These are phyloP conservation scores for Strigamia maritima DNA, from an alignment of 2,888 invertebrate species.

Conservation along the genomic window DNA sequence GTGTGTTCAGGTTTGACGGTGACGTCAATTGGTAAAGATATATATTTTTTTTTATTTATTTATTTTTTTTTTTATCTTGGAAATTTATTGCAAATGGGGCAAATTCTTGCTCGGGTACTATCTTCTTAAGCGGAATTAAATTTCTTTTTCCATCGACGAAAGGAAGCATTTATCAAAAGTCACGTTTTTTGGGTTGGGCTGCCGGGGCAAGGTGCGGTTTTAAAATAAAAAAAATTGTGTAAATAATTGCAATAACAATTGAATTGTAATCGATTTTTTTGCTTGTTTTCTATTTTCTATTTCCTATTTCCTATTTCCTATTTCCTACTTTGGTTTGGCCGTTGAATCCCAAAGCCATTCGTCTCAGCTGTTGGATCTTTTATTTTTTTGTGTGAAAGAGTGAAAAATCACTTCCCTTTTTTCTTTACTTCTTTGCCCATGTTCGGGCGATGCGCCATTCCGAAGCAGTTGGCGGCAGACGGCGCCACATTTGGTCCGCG, in stretches of 20 bases:
- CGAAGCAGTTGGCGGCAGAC: conserved; percentile 7
- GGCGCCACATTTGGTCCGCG: conserved; percentile 12
- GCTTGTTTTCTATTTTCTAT: not conserved
- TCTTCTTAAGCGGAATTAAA: conserved; percentile 28
- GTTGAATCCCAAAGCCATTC: not conserved
- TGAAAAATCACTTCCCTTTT: not conserved
- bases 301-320: no score
- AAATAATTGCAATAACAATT: not conserved
- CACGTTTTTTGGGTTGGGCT: not conserved
- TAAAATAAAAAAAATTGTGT: not conserved
- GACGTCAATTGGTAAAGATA: conserved; percentile 27
- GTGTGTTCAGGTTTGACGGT: conserved; percentile 10
- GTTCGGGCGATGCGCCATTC: not conserved
- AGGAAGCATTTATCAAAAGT: conserved; percentile 13
- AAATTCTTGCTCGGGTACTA: conserved; percentile 23
- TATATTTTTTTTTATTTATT: not conserved
- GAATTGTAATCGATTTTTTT: not conserved
- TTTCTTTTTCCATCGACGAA: conserved; percentile 19
- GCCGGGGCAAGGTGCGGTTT: not conserved
- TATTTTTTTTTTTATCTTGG: not conserved
- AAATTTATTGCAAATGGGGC: conserved; percentile 24
- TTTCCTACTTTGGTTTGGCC: not conserved
- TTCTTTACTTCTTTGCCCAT: no score
- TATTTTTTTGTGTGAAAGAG: conserved; percentile 1
- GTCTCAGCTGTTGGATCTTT: not conserved